These are phyloP conservation scores for Drosophila eugracilis DNA, from an alignment of 1,140 invertebrate species.

Conservation along the genomic window DNA sequence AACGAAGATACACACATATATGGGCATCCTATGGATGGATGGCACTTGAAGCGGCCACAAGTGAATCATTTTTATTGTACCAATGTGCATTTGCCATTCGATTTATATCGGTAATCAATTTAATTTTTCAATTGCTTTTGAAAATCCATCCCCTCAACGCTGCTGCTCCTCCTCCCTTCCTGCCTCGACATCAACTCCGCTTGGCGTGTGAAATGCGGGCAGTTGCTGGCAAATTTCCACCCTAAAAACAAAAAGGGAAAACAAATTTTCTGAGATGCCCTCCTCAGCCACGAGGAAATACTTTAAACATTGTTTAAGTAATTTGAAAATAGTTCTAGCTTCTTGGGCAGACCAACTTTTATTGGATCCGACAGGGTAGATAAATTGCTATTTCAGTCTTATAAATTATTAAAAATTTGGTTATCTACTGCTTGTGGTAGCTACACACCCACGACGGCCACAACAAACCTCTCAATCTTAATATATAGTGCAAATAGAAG, in stretches of 20 bases:
- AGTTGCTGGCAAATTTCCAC: constrained; percentile 20
- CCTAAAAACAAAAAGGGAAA: constrained; percentile 5
- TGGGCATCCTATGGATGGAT: constrained; percentile 56
- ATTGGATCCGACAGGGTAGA: neutral
- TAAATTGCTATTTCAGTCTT: neutral
- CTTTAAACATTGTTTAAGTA: constrained; percentile 19
- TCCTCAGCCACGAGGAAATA: constrained; percentile 1
- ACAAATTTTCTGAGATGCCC: constrained; percentile 6
- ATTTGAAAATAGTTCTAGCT: constrained; percentile 11
- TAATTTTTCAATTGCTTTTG: constrained; percentile 72
- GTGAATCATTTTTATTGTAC: constrained; percentile 77
- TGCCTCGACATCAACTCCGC: neutral
- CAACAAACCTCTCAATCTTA: constrained; percentile 3
- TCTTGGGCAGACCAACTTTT: neutral
- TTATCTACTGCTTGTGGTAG: too few relatives aligned
- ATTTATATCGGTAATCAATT: constrained; percentile 75
- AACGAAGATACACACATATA: constrained; percentile 31
- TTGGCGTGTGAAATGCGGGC: constrained; percentile 70
- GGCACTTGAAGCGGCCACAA: constrained; percentile 47
- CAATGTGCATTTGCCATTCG: constrained; percentile 59
- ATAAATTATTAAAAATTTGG: too few relatives aligned
- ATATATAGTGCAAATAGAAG: constrained; percentile 25
- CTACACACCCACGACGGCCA: neutral
- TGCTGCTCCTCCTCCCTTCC: too few relatives aligned
- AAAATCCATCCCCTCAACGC: too few relatives aligned